Base-by-base conservation (phyloP, 1,140 invertebrate genomes). In the Drosophila mojavensis region DNA sequence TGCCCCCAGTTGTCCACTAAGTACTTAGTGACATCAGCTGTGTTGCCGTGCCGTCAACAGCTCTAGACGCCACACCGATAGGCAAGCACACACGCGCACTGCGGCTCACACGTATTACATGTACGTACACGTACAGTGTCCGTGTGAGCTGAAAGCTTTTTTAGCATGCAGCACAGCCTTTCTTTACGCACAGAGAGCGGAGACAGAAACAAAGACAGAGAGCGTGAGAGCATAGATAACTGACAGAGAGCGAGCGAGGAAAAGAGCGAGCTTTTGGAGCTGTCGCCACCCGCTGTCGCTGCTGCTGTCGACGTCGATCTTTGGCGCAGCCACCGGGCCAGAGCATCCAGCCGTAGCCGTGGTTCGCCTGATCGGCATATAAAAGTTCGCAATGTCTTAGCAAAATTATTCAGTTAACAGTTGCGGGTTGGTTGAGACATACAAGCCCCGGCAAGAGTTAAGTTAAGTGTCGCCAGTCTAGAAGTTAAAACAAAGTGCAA, bases 381-480 rank as follows among this genome's bases (percentile, higher is more conserved):
- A 91, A 91, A 91, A 91, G 90, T 86, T 91, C 67, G 86, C 60
- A 60, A 63, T 68, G 79, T 70, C 75, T 89, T 81, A 75, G 84
- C 83, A 55, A 91, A 91, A 90, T 90, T 91, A 91, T 91, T 91
- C 90, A 91, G 90, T 91, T 84, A 82, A 90, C 83, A 82, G 78
- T 91, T 91, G 90, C 85, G 90, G 90, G 79, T 91, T 91, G 81
- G 83, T 89, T 81, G 85, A 89, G 71, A 89, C 81, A 85, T 83
- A 88, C 83, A 83, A 70, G 62, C 84, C 80, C 84, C 58, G 58
- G 36, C 56, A 26, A 66, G 60, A 45, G 62, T 76, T 65, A 45
- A 66, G 75, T 77, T 47, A 17, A 47, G 43, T 47, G 43, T 70
- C 58, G 75, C 53, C 48, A 60, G 50, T 74, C 53, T 59, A 74